A percentile compares a stretch with the other conserved stretches of the same genome.
Conservation (phyloP, 2,113 vertebrate species). For the Upupa epops region DNA sequence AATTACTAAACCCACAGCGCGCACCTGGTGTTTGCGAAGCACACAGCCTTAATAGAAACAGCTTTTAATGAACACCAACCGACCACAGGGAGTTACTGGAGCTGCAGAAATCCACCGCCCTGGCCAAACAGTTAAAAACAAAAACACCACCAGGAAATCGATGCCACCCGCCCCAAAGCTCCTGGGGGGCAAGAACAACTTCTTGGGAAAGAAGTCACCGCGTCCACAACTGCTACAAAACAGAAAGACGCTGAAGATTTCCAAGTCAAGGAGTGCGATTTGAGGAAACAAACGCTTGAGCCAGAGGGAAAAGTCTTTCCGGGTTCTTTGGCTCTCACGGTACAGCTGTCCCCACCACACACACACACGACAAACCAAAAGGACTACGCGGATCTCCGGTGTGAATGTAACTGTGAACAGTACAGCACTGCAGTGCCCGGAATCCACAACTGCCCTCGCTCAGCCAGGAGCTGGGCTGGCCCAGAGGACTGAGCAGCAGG, state of each 20-base stretch:
- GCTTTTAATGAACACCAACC: conserved; percentile 46
- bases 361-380: not conserved
- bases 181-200: not conserved
- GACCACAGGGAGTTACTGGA: conserved; percentile 4
- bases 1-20: not conserved
- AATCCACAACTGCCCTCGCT: not conserved
- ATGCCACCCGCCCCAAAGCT: not conserved
- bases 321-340: not conserved
- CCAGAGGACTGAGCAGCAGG: not conserved
- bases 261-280: not conserved
- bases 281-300: not conserved
- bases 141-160: not conserved
- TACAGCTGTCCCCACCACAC: not conserved
- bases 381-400: not conserved
- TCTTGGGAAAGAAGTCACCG: not conserved
- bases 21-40: not conserved
- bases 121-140: not conserved
- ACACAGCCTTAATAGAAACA: conserved; percentile 12
- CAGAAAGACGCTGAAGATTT: not conserved
- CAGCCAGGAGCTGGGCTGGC: not conserved
- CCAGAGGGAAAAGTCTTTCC: not conserved
- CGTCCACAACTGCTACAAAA: not conserved
- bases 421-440: not conserved
- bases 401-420: not conserved
- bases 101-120: not conserved